A percentile compares a stretch with the other conserved stretches of the same genome.
Evolutionary conservation across 2,888 invertebrate genomes (phyloP).

Genomic region (Sarcophaga caerulescens): DNA sequence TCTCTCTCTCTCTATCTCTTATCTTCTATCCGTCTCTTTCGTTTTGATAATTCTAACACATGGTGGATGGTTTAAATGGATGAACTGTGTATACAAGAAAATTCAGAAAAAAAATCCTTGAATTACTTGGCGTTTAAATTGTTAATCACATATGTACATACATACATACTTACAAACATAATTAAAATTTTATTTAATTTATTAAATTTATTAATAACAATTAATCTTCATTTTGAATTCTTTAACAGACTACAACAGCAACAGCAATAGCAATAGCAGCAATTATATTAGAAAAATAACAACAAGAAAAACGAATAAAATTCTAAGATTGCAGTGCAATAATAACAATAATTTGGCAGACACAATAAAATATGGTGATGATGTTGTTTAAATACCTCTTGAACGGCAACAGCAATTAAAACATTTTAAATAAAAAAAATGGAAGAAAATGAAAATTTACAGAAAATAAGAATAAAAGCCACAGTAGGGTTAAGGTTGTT

Average conservation of each 20-base stretch:
- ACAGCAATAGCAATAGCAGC: no score
- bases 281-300: background rate
- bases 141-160: background rate
- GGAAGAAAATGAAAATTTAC: background rate
- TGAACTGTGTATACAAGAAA: background rate
- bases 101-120: background rate
- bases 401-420: background rate
- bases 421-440: background rate
- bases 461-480: background rate
- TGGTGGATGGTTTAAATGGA: background rate
- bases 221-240: constrained; percentile 44
- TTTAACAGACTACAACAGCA: background rate
- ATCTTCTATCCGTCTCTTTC: background rate
- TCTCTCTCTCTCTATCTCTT: no score
- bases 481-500: no score
- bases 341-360: constrained; percentile 24
- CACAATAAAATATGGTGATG: constrained; percentile 1
- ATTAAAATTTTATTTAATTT: background rate
- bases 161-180: no score
- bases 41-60: background rate
- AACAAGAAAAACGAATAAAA: constrained; percentile 1
- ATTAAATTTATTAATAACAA: constrained; percentile 50
- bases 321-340: background rate
- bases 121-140: background rate
- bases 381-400: background rate